phyloP scores from a whole-genome alignment of 2,888 invertebrate genomes.

The Gisinianus flammeolus region DNA sequence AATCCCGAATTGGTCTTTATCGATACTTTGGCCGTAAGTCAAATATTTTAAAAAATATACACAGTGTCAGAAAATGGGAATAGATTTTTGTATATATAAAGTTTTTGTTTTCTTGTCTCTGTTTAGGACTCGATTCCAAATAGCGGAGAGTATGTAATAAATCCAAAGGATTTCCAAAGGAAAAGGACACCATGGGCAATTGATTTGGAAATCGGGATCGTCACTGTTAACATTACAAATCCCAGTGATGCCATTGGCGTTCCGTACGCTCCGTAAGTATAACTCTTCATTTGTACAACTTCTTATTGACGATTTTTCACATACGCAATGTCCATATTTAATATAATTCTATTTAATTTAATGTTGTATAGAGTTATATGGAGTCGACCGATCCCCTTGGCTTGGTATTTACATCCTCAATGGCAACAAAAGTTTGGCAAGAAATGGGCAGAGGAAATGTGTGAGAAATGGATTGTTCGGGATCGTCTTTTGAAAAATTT shows the following conservation, averaged over 20 bases:
- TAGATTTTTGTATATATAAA: neutral
- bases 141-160: conserved; percentile 74
- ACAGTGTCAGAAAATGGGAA: neutral
- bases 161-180: conserved; percentile 74
- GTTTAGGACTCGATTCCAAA: conserved; percentile 66
- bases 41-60: neutral
- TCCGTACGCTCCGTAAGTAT: conserved; percentile 75
- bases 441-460: conserved; percentile 82
- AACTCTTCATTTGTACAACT: neutral
- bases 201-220: conserved; percentile 83
- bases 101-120: neutral
- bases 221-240: conserved; percentile 83
- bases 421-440: conserved; percentile 82
- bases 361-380: conserved; percentile 70
- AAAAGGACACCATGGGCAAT: conserved; percentile 68
- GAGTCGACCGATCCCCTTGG: conserved; percentile 90
- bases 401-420: conserved; percentile 89
- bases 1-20: conserved; percentile 81
- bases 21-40: conserved; percentile 61
- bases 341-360: neutral
- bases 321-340: neutral
- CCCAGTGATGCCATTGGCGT: conserved; percentile 72
- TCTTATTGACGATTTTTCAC: neutral
- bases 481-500: conserved; percentile 84
- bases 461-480: conserved; percentile 87